Conservation (phyloP, 2,113 vertebrate genomes). For the Hipposideros armiger region DNA sequence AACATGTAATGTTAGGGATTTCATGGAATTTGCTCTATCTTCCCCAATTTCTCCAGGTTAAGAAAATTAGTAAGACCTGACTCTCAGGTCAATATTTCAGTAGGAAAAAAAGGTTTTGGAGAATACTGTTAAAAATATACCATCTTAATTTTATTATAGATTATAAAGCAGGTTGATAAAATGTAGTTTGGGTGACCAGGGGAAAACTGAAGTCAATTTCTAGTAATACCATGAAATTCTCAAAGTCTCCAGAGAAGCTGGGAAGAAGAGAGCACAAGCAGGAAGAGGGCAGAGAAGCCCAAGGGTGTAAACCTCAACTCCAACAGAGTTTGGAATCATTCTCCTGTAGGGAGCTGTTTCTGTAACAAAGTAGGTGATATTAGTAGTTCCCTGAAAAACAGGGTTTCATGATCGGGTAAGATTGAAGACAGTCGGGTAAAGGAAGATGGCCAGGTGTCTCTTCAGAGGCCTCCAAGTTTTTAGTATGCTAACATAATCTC, state of each 20-base stretch:
- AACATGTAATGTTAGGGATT: neutral
- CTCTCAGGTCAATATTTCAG: neutral
- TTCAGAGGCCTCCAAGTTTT: neutral
- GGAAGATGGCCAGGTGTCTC: neutral
- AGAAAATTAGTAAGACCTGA: neutral
- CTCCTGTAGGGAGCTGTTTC: neutral
- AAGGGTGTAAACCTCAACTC: neutral
- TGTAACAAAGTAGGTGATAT: neutral
- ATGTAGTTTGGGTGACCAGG: neutral
- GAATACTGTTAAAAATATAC: neutral
- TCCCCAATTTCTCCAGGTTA: neutral
- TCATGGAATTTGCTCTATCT: neutral
- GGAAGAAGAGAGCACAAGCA: neutral
- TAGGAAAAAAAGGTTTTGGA: neutral
- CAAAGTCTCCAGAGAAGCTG: neutral
- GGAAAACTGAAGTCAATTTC: neutral
- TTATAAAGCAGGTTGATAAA: conserved; percentile 24
- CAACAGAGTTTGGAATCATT: neutral
- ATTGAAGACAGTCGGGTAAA: neutral
- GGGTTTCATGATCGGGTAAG: neutral
- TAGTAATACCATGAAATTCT: neutral
- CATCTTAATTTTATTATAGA: neutral
- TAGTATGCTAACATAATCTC: neutral
- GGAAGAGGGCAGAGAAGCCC: neutral
- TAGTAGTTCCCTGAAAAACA: neutral